Evolutionary conservation across 1,140 invertebrate species (phyloP), one percentile per base, ranked within the genome.

Genomic region (Drepana arcuata): DNA sequence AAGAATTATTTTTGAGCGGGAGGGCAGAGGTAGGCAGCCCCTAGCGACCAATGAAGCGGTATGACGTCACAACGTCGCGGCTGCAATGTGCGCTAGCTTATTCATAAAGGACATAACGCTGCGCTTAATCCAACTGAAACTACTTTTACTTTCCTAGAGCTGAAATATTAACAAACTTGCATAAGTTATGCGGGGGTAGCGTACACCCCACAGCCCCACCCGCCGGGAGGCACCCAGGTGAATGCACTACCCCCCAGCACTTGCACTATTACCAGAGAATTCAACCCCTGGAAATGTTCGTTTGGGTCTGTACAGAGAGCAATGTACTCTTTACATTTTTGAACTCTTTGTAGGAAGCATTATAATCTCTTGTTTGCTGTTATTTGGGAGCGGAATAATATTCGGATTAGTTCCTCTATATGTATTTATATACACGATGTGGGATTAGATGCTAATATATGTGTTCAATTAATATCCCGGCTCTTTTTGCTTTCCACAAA

Each of bases 151-250:
- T 72, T 69, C 59, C 39, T 55, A 43, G 33, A 36, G 16, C 41
- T 67, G 39, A 60, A 69, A 64, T 67, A 68, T 71, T 74, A 66
- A 64, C 59, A 52, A 66, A 60, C 59, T 69, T 77, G 65, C 72
- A 73, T 73, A 73, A 71, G 58, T 55, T 58, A 53, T 54, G 49
- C 46, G 30, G 36, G 46, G 21, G 39, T 4, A 26, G 6, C 24
- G 4, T 5, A 9, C 9, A 21, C 18, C 18, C 9, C 4, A 6
- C 24, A n/a, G 2, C 24, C 24, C 4, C 24, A n/a, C n/a, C 10
- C 4, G 24, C 4, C 4, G 28, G 29, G 16, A 42, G 41, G 38
- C 48, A 39, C 24, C 31, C 23, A 60, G 60, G 58, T 69, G 64
- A 70, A 74, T 70, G 62, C 65, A 60, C 67, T 41, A 10, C 24